Base-by-base conservation (phyloP, 2,888 invertebrate species). In the Elegia similella region DNA sequence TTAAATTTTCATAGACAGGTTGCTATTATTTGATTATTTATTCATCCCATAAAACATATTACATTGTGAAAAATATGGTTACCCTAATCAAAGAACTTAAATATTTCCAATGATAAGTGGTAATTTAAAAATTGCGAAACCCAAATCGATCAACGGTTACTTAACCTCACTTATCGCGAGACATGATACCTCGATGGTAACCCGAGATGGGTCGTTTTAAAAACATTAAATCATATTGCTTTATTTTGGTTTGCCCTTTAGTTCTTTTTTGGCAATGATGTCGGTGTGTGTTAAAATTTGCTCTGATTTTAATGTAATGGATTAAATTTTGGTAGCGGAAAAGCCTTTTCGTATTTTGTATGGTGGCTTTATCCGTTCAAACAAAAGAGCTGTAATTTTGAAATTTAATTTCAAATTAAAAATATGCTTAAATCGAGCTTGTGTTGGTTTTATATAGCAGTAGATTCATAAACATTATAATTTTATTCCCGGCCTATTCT, bases 81-180 rank as follows among this genome's bases (percentile, higher is more conserved):
- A 50, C 56, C 54, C 30, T 30, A 32, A 43, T 54, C 38, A 42
- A 48, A 34, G 47, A 17, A n/a, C 12, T 50, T 34, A 50, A 50
- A 50, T 50, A 50, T 50, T 50, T 50, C 50, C n/a, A 34, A 16
- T 34, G 48, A 34, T 50, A 50, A 58, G 46, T 44, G 52, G 56
- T 38, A 46, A 43, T 59, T 58, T 57, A 58, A 57, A 59, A 58
- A 62, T 75, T 75, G 61, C 63, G 63, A 68, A 74, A 77, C 67
- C 58, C 60, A 59, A 69, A 76, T 75, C 75, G 76, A 76, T 78
- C 73, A 75, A 71, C 68, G 61, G 68, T 72, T 68, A 66, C 68
- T 69, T 69, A 76, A 60, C 56, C 58, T 57, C 56, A 56, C 53
- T 57, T 70, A 68, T 62, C 71, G 70, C 60, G 74, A 75, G 77